Evolutionary conservation across 2,888 invertebrate species (phyloP).

Genomic region (Galerucella nymphaeae): DNA sequence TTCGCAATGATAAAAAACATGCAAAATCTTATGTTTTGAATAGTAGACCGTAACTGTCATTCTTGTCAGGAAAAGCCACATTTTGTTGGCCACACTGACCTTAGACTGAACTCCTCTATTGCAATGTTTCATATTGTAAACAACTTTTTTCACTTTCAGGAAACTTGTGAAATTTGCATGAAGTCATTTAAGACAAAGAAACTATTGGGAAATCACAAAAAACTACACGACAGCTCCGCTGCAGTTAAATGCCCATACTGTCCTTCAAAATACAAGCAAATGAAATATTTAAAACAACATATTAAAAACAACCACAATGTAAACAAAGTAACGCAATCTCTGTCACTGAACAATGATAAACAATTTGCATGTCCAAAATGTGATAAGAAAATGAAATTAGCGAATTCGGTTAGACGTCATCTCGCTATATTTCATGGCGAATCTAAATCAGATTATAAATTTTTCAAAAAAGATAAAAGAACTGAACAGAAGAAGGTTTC

Average conservation of each 20-base stretch:
- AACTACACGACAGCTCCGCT: constrained; percentile 45
- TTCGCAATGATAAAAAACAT: too few species aligned
- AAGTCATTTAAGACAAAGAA: constrained; percentile 48
- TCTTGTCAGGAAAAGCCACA: too few species aligned
- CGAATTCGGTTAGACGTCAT: constrained; percentile 60
- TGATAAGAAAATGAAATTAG: constrained; percentile 57
- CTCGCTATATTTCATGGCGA: constrained; percentile 56
- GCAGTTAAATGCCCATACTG: constrained; percentile 53
- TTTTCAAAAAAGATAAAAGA: not conserved
- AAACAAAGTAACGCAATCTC: constrained; percentile 25
- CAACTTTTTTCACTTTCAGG: constrained; percentile 27
- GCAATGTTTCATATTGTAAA: not conserved
- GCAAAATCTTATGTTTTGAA: too few species aligned
- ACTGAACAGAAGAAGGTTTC: constrained; percentile 23
- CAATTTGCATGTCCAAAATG: constrained; percentile 27
- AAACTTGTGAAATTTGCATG: constrained; percentile 51
- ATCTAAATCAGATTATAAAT: not conserved
- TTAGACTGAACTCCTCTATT: not conserved
- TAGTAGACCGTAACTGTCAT: too few species aligned
- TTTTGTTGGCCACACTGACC: too few species aligned
- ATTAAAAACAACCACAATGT: constrained; percentile 35
- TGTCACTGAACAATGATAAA: constrained; percentile 22
- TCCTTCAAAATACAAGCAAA: constrained; percentile 43
- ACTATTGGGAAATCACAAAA: constrained; percentile 48
- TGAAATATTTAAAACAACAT: constrained; percentile 50